A percentile compares a stretch with the other conserved stretches of the same genome.
phyloP scores from a whole-genome alignment of 2,888 invertebrate species.

The Taphrorychus bicolor region DNA sequence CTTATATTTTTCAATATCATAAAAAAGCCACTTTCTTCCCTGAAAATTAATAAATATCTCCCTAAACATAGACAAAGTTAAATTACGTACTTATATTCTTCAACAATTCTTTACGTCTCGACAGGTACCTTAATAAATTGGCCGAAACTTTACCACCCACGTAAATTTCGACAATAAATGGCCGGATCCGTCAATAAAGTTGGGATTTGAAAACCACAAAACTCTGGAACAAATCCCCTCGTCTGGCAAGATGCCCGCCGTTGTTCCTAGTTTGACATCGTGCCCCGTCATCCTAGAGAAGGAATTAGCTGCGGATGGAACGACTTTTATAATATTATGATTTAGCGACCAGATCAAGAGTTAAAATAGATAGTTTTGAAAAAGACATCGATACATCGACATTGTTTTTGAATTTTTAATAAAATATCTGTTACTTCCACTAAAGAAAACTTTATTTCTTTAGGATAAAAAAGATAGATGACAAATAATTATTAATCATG shows the following conservation, averaged over 20 bases:
- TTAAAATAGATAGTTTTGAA: not conserved
- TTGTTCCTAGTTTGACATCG: slow-evolving; percentile 2
- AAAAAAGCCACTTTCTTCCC: too few species aligned
- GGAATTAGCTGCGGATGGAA: not conserved
- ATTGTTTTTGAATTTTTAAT: too few species aligned
- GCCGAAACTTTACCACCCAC: not conserved
- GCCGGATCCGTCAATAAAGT: not conserved
- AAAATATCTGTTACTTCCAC: too few species aligned
- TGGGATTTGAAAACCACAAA: not conserved
- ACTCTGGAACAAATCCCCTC: not conserved
- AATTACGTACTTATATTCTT: too few species aligned
- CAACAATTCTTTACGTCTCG: not conserved
- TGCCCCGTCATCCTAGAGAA: not conserved
- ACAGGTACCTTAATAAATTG: not conserved
- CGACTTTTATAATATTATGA: not conserved
- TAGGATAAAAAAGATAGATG: too few species aligned
- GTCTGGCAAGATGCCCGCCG: slow-evolving; percentile 6
- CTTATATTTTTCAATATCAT: too few species aligned
- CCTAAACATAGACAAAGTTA: too few species aligned
- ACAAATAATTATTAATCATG: too few species aligned
- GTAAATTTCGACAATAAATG: slow-evolving; percentile 1
- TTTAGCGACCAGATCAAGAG: not conserved
- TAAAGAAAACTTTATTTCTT: too few species aligned
- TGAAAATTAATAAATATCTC: too few species aligned
- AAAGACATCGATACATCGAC: not conserved